Evolutionary conservation across 2,113 vertebrate genomes (phyloP), one percentile per base, ranked within the genome.

Genomic region (Pipra filicauda): DNA sequence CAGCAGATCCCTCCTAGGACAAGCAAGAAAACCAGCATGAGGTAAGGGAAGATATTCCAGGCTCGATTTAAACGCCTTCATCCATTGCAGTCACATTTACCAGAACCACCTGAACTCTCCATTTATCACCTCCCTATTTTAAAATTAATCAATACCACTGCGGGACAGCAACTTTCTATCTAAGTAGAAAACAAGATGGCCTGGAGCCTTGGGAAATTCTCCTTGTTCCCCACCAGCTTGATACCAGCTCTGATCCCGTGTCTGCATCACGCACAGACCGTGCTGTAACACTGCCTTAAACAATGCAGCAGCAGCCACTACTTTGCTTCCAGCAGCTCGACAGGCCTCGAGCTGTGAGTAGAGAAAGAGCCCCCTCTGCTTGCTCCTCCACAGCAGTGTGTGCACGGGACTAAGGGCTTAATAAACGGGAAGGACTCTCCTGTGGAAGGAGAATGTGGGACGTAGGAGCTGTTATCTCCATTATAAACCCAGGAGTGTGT

Each of bases 351-450:
- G 93, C 79, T 0, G 19, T 58, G 74, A 86, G 72, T 46, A 90
- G 94, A 90, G 96, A 96, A 96, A 96, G 94, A 94, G 89, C 93
- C 92, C 87, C 94, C 94, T 93, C 93, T 91, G 92, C 93, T 96
- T 94, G 92, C 88, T 95, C 82, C 91, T 94, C 64, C 17, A 78
- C 54, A 62, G 94, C 93, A 94, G 70, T 17, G 61, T 73, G 51
- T 58, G 90, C 27, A 28, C 4, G 8, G 86, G 52, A 87, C 24
- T 8, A 16, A 82, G 83, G 20, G 33, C 22, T 92, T 93, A 33
- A 92, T 24, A 52, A 1, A 65, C 54, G 69, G 78, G 48, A 92
- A 81, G 54, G 12, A 31, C 37, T 33, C 66, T 30, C 69, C 57
- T 54, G 27, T 27, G 3, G 12, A 43, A 58, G 72, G 90, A 86